Conservation (phyloP, 2,888 invertebrate species). For the Melinaea marsaeus region DNA sequence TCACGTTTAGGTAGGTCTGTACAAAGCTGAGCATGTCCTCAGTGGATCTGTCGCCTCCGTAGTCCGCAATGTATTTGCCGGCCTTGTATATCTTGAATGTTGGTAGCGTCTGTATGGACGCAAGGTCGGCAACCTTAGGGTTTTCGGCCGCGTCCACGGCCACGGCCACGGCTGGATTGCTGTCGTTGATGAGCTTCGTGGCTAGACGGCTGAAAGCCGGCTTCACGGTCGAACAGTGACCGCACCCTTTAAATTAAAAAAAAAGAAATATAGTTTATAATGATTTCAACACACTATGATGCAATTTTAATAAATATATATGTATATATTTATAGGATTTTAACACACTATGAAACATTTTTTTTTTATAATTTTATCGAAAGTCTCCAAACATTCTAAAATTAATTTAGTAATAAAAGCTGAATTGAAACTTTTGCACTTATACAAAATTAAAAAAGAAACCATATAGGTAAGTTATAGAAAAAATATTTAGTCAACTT, state of each 20-base stretch:
- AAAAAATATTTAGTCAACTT: too few relatives aligned
- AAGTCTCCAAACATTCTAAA: too few relatives aligned
- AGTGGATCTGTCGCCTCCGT: constrained; percentile 74
- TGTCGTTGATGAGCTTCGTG: constrained; percentile 61
- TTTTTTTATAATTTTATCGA: too few relatives aligned
- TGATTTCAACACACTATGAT: neutral
- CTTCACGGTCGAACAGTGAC: constrained; percentile 83
- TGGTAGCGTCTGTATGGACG: constrained; percentile 81
- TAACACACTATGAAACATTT: too few relatives aligned
- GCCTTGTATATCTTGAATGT: constrained; percentile 80
- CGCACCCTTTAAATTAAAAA: constrained; percentile 79
- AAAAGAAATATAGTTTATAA: constrained; percentile 4
- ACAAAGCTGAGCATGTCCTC: constrained; percentile 78
- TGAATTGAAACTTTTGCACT: too few relatives aligned
- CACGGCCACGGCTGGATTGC: constrained; percentile 61
- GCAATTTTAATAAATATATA: too few relatives aligned
- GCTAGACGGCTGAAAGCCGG: constrained; percentile 81
- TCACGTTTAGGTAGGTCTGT: constrained; percentile 47
- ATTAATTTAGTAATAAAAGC: too few relatives aligned
- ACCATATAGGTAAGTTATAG: too few relatives aligned
- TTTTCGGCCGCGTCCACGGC: constrained; percentile 84
- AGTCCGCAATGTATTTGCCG: constrained; percentile 75
- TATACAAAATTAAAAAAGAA: too few relatives aligned
- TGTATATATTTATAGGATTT: too few relatives aligned
- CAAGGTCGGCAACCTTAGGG: constrained; percentile 76